These are phyloP conservation scores for Heliconius cydno DNA, from an alignment of 2,888 invertebrate genomes.

Conservation along the genomic window DNA sequence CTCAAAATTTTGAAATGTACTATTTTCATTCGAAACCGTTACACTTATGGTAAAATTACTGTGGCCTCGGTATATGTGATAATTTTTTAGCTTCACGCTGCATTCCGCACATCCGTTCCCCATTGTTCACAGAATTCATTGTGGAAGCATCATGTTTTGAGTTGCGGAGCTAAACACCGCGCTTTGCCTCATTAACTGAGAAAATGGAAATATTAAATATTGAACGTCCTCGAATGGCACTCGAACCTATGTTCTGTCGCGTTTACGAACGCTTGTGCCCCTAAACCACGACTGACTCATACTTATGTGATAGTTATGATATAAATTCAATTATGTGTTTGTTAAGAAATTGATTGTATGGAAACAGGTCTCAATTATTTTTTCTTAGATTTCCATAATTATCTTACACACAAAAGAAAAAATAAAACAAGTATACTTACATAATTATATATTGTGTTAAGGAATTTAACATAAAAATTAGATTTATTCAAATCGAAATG, in stretches of 20 bases:
- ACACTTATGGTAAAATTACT: too few relatives aligned
- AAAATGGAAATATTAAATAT: background rate
- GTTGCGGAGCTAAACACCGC: background rate
- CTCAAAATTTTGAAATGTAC: too few relatives aligned
- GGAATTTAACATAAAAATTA: background rate
- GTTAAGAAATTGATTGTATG: too few relatives aligned
- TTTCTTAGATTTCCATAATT: too few relatives aligned
- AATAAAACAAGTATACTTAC: too few relatives aligned
- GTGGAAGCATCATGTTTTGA: background rate
- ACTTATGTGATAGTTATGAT: too few relatives aligned
- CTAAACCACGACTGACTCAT: background rate
- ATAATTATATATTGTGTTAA: background rate
- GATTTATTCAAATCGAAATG: background rate
- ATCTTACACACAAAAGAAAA: too few relatives aligned
- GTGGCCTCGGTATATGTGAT: too few relatives aligned
- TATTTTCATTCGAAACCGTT: too few relatives aligned
- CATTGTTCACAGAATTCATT: background rate
- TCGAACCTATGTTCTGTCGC: background rate
- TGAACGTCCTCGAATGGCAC: background rate
- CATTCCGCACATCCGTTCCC: background rate
- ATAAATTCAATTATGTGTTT: too few relatives aligned
- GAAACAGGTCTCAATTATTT: too few relatives aligned
- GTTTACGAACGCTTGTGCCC: background rate
- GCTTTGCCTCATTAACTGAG: background rate
- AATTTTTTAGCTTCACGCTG: background rate